Percentiles rank a stretch among this genome's conserved stretches.
These are phyloP conservation scores for Pseudochirops corinnae DNA, from an alignment of 2,797 vertebrate genomes.

Conservation along the genomic window DNA sequence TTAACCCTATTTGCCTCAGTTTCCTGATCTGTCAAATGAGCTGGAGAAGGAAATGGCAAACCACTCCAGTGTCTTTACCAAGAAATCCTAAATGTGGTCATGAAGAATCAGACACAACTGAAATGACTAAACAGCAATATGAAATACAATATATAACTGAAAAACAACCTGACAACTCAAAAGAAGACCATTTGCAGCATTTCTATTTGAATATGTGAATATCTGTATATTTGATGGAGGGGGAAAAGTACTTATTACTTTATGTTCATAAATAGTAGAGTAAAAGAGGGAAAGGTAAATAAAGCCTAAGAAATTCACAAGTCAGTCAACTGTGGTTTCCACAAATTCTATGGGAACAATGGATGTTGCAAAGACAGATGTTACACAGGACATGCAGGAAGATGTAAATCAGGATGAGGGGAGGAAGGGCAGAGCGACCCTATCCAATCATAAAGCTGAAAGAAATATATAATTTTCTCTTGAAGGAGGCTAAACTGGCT, in stretches of 20 bases:
- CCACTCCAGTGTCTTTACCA: not conserved
- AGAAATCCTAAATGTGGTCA: not conserved
- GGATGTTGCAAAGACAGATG: no score
- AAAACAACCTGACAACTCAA: not conserved
- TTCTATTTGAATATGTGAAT: not conserved
- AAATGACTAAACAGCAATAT: no score
- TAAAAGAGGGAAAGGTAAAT: not conserved
- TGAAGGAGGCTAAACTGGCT: no score
- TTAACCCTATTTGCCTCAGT: not conserved
- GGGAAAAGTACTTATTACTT: not conserved
- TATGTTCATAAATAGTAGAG: not conserved
- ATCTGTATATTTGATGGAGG: not conserved
- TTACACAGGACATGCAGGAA: no score
- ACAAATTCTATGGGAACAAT: no score
- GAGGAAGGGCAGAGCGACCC: no score
- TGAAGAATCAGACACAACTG: no score
- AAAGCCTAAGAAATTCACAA: not conserved
- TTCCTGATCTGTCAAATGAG: not conserved
- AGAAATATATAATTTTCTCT: no score
- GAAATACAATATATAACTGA: not conserved
- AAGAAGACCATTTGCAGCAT: no score
- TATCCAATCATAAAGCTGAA: no score
- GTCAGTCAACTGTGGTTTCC: not conserved
- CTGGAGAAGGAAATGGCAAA: not conserved
- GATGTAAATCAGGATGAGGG: no score